Evolutionary conservation across 2,113 vertebrate species (phyloP), one percentile per base, ranked within the genome.

Genomic region (Laticauda colubrina): DNA sequence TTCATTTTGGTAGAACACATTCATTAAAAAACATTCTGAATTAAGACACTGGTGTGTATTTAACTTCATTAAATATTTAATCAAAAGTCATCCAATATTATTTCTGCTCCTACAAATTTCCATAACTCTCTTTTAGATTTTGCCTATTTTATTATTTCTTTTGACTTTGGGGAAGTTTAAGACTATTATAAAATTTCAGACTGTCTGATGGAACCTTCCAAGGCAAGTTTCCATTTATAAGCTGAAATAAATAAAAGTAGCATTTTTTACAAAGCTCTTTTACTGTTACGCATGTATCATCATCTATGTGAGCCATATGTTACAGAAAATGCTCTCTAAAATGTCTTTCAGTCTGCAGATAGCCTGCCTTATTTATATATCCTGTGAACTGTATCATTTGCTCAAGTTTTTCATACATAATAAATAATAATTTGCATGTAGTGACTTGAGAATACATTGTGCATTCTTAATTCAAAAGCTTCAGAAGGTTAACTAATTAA

Each of bases 21-120:
- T 94, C 12, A 90, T 18, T 90, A 92, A 29, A 93, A 92, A n/a
- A 92, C 8, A 86, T 91, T 96, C 29, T 90, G 64, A 95, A 95
- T 96, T 95, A 93, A 93, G 85, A 53, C 88, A 26, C 2, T 29
- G 85, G 0, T 94, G 45, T 93, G 34, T 93, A 87, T 93, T 95
- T 96, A 94, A 51, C 2, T 55, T 96, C 94, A 97, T 96, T 95
- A 95, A 96, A 94, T 96, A 96, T 91, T 96, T 93, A 96, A 96
- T 94, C n/a, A 93, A 39, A 92, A 45, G 88, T 54, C 94, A 90
- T 88, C 12, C 34, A 57, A 39, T 93, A 94, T 94, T 15, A 92
- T 88, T 95, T 94, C 8, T 48, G 14, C 54, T 92, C 9, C 34
- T 92, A 59, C 64, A 92, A 5, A 92, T 96, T 94, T 92, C 56